Conservation (phyloP, 2,113 vertebrate species). For the Salvelinus alpinus region DNA sequence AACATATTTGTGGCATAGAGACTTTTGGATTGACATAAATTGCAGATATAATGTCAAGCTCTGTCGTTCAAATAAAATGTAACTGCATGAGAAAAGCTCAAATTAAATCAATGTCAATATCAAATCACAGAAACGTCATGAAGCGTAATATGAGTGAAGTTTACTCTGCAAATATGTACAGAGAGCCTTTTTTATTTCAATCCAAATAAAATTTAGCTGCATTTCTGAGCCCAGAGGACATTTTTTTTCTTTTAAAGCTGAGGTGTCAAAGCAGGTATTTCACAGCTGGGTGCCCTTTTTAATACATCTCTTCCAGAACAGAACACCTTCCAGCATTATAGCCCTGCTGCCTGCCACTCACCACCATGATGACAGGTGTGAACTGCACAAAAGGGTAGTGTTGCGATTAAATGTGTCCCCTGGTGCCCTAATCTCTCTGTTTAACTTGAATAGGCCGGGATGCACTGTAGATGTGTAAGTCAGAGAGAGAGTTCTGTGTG, state of each 20-base stretch:
- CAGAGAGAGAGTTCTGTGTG: background rate
- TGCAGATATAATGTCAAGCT: no score
- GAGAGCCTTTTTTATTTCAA: background rate
- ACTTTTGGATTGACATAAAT: no score
- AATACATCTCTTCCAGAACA: background rate
- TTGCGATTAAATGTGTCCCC: background rate
- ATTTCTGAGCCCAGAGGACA: constrained; percentile 15
- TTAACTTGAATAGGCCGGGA: background rate
- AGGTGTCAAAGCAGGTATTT: constrained; percentile 76
- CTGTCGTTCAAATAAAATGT: no score
- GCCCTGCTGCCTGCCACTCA: constrained; percentile 30
- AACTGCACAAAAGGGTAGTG: background rate
- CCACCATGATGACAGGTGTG: constrained; percentile 2
- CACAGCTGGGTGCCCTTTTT: background rate
- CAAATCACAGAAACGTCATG: no score
- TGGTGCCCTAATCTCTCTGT: background rate
- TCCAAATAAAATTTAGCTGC: constrained; percentile 16
- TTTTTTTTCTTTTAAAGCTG: constrained; percentile 54
- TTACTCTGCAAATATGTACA: no score
- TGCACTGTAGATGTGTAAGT: no score
- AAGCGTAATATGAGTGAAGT: no score
- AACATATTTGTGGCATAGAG: no score
- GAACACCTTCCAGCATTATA: constrained; percentile 6
- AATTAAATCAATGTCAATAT: no score
- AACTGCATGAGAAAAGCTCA: no score